Evolutionary conservation across 2,797 vertebrate species (phyloP), one percentile per base, ranked within the genome.

Genomic region (Poeciliopsis infans): DNA sequence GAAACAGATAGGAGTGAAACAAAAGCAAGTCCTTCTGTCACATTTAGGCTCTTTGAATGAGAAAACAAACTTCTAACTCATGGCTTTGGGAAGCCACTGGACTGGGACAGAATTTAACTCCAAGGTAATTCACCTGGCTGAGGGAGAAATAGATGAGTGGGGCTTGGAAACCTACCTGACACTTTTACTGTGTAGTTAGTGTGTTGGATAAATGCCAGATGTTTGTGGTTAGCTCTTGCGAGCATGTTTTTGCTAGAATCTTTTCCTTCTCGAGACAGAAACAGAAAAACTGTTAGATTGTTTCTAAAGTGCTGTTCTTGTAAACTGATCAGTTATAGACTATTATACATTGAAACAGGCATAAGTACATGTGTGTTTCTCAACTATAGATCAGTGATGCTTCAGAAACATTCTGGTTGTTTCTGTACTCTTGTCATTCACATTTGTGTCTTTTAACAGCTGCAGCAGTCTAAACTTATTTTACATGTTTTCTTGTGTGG

Each of bases 61-160:
- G 31, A 36, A 43, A 55, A 78, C 0, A 0, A 51, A 74, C 45
- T 28, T n/a, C 36, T 0, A 7, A 82, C 55, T 81, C 55, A 94
- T 94, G 93, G 91, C 90, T 75, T 79, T 83, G 78, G 72, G 68
- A 79, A 81, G 80, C 69, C 10, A 74, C 46, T 47, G 39, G 83
- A 80, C 80, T 55, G 71, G 69, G 49, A 74, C 45, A 43, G 45
- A 71, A 80, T 83, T 83, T 49, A 45, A 79, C 23, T 7, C 70
- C 28, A 61, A 92, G 93, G 93, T 91, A 77, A 78, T 23, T 61
- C 47, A 74, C 49, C 36, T 4, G 33, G 20, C 18, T 2, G 57
- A 11, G 4, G 39, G 12, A 70, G 45, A 45, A 59, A 12, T 71
- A 25, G 39, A 45, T 18, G 43, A 51, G 57, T 55, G 4, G 6